These are phyloP conservation scores for Malurus alboscapulatus DNA, from an alignment of 2,113 vertebrate species.

Conservation along the genomic window DNA sequence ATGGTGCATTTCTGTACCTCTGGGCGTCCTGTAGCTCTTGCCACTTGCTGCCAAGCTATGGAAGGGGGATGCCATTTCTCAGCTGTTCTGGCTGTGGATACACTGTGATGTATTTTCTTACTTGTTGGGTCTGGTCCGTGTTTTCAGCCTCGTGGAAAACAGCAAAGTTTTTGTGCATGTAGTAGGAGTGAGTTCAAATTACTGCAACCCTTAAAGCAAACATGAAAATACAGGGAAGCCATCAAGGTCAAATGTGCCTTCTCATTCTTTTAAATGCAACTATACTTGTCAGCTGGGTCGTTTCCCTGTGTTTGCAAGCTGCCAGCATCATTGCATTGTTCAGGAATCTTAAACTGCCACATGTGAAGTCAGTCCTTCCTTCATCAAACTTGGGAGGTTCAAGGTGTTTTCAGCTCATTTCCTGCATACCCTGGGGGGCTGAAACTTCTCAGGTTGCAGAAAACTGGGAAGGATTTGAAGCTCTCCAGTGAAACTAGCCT, in stretches of 20 bases:
- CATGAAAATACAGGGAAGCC: neutral
- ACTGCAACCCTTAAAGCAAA: neutral
- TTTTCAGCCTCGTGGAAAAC: neutral
- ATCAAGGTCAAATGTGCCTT: neutral
- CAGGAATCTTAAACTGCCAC: neutral
- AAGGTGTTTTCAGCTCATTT: neutral
- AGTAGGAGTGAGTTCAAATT: neutral
- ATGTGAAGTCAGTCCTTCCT: neutral
- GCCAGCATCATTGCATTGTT: neutral
- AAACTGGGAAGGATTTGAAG: neutral
- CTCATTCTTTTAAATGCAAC: neutral
- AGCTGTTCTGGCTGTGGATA: neutral
- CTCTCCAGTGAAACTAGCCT: neutral
- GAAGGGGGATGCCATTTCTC: neutral
- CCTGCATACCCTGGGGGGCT: neutral
- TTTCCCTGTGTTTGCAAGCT: neutral
- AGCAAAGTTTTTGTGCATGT: neutral
- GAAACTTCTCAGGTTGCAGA: neutral
- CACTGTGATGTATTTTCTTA: neutral
- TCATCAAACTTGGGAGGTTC: accelerated
- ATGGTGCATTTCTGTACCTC: neutral
- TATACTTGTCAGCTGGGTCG: neutral
- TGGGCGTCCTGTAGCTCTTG: neutral
- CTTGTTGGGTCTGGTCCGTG: neutral
- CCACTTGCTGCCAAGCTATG: neutral